phyloP scores from a whole-genome alignment of 2,113 vertebrate species.

The Hydropotes inermis region DNA sequence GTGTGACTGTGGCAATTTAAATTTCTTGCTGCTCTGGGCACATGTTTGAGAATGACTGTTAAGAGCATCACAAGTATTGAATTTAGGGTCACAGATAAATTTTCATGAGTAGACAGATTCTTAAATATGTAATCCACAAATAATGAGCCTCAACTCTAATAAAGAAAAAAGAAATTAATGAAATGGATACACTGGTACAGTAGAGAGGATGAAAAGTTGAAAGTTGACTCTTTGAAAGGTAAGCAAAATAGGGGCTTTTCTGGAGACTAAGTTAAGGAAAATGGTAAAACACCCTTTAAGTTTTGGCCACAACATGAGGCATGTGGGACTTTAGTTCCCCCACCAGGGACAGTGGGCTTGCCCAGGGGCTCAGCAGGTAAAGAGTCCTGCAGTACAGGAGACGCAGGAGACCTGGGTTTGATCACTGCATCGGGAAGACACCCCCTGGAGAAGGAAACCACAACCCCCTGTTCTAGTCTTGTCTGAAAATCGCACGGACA shows the following conservation, averaged over 20 bases:
- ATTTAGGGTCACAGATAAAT: background rate
- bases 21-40: background rate
- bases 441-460: background rate
- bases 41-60: background rate
- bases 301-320: background rate
- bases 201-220: background rate
- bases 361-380: background rate
- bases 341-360: background rate
- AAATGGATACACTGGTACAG: background rate
- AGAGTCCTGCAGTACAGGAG: background rate
- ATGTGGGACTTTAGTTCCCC: background rate
- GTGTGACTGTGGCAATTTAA: background rate
- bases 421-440: background rate
- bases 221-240: background rate
- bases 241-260: background rate
- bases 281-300: background rate
- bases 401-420: accelerated
- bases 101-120: background rate
- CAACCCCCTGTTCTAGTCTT: background rate
- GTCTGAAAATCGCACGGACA: background rate
- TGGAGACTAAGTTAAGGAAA: background rate
- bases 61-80: background rate
- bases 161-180: background rate
- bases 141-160: background rate
- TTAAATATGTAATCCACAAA: background rate